phyloP scores from a whole-genome alignment of 2,113 vertebrate species.

The Anthoscopus minutus region DNA sequence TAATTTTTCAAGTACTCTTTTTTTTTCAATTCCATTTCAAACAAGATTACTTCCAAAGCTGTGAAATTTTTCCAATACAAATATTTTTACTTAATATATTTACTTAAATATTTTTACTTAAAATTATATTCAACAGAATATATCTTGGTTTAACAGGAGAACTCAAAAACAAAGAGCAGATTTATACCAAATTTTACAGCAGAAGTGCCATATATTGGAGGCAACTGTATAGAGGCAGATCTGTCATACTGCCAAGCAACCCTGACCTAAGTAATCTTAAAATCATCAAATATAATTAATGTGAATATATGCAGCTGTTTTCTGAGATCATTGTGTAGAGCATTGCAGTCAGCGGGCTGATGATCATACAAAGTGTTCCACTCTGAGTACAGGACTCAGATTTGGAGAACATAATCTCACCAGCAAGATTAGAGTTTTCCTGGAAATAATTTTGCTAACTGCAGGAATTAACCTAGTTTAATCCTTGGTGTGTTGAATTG shows the following conservation, averaged over 20 bases:
- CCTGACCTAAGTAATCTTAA: background rate
- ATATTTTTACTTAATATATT: too few relatives aligned
- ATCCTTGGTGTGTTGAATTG: background rate
- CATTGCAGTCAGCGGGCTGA: background rate
- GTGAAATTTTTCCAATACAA: background rate
- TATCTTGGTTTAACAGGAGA: background rate
- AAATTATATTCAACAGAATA: background rate
- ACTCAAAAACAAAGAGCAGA: background rate
- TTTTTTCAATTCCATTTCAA: background rate
- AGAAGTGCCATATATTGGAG: background rate
- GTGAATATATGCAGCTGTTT: background rate
- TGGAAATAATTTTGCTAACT: conserved; percentile 7
- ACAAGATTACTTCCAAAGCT: background rate
- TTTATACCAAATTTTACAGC: background rate
- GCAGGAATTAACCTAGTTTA: background rate
- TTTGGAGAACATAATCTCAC: background rate
- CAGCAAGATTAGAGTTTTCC: background rate
- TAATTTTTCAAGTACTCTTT: background rate
- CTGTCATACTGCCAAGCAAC: background rate
- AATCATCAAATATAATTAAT: background rate
- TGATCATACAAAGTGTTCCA: background rate
- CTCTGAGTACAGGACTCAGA: background rate
- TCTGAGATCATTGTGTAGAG: background rate
- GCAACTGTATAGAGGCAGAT: background rate
- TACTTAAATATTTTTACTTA: too few relatives aligned